Base-by-base conservation (phyloP, 2,888 invertebrate species). In the Octonoba sinensis region DNA sequence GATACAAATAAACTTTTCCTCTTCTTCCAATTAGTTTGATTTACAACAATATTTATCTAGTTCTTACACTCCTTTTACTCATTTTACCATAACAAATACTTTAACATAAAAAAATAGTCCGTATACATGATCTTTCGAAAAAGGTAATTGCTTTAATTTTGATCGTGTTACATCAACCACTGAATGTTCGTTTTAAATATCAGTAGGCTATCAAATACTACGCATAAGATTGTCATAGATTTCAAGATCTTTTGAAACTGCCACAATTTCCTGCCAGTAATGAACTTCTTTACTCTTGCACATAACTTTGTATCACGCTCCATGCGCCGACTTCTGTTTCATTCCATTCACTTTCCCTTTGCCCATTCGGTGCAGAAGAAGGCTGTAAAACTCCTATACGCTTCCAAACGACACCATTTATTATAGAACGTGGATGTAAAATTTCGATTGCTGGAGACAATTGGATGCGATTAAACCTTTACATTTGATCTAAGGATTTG, bases 181-280 rank as follows among this genome's bases (percentile, higher is more conserved):
- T 36, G 36, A 36, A 36, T 36, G 36, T 36, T 36, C 36, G 6
- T 36, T 36, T 36, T 36, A 36, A 47, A 20, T 60, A 60, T 57
- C 24, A 16, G 60, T 47, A 1, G 24, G 20, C 15, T 60, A 71
- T 71, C 60, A 49, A 36, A 36, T 36, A 36, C 36, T 36, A 36
- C 8, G 0, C 36, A 36, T 36, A 36, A 36, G 60, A 44, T 15
- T 67, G 47, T 49, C 44, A 44, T 22, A 67, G 27, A 56, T 62
- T 70, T 70, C 56, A 20, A 54, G 24, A 47, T 15, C 76, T 54
- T 64, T 64, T 12, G 46, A 60, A 77, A 59, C 51, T 27, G 49
- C 47, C 65, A 36, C 57, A 78, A 78, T 78, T 78, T 78, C 78
- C 78, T 64, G 65, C 13, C 22, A 20, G 49, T 78, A 71, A 78